These are phyloP conservation scores for Platycheirus rosarum DNA, from an alignment of 2,888 invertebrate genomes.

Conservation along the genomic window DNA sequence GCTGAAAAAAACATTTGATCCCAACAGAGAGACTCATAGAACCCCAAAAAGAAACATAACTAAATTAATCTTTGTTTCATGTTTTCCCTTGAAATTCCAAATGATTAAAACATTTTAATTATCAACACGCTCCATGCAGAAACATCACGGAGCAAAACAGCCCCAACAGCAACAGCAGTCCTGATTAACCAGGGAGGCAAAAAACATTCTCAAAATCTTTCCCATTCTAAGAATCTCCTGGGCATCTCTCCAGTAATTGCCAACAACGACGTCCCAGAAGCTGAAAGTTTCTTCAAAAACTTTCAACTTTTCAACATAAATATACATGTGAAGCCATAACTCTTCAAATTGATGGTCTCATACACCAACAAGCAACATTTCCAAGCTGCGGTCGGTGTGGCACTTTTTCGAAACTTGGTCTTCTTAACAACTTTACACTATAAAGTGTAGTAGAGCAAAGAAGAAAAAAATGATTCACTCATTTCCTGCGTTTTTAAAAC, in stretches of 20 bases:
- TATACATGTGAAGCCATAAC: conserved; percentile 72
- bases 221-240: background rate
- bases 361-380: conserved; percentile 59
- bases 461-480: conserved; percentile 33
- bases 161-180: too few species aligned
- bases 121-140: background rate
- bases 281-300: conserved; percentile 60
- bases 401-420: conserved; percentile 62
- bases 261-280: conserved; percentile 37
- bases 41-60: too few species aligned
- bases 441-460: conserved; percentile 1
- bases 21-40: too few species aligned
- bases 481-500: background rate
- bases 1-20: too few species aligned
- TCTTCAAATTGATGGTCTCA: conserved; percentile 52
- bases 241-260: conserved; percentile 62
- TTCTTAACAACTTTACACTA: background rate
- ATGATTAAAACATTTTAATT: too few species aligned
- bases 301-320: conserved; percentile 69
- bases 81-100: too few species aligned
- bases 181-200: background rate
- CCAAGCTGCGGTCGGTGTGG: conserved; percentile 56
- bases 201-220: conserved; percentile 12
- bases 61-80: background rate
- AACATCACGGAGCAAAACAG: background rate